These are phyloP conservation scores for Diplosoma virens DNA, from an alignment of 23 tunicate genomes.

Conservation along the genomic window DNA sequence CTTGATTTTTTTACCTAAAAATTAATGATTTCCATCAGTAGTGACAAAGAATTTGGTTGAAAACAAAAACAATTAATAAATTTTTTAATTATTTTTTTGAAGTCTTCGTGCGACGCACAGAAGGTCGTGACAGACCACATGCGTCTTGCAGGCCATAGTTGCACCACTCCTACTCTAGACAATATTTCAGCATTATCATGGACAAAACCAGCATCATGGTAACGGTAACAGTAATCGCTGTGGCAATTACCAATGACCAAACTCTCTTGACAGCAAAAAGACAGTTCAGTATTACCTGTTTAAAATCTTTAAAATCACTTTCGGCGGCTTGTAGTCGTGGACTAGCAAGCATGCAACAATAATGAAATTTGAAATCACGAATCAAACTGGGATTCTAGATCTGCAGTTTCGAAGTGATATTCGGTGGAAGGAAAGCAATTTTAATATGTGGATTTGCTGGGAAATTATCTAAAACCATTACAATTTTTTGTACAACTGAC, in stretches of 20 bases:
- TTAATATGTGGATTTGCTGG: conserved; percentile 1
- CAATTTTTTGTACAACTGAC: not conserved
- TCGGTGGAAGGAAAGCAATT: conserved; percentile 1
- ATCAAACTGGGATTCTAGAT: not conserved
- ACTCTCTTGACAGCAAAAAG: conserved; percentile 9
- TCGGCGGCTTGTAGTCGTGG: conserved; percentile 14
- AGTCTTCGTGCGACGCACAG: no score
- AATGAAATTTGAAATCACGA: conserved; percentile 4
- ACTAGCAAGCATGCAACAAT: not conserved
- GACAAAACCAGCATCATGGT: conserved; percentile 2
- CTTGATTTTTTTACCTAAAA: no score
- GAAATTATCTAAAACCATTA: not conserved
- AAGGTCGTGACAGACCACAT: no score
- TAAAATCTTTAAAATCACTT: not conserved
- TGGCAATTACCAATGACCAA: not conserved
- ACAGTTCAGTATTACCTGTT: not conserved
- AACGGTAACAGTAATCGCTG: not conserved
- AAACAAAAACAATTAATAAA: no score
- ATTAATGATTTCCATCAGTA: no score
- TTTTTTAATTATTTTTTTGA: no score
- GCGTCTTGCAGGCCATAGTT: no score
- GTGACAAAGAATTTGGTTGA: no score
- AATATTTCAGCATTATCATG: not conserved
- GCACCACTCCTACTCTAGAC: conserved; percentile 3
- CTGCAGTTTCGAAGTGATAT: not conserved